Percentiles rank a stretch among this genome's conserved stretches.
Evolutionary conservation across 2,113 vertebrate genomes (phyloP).

Genomic region (Poeciliopsis retropinna): DNA sequence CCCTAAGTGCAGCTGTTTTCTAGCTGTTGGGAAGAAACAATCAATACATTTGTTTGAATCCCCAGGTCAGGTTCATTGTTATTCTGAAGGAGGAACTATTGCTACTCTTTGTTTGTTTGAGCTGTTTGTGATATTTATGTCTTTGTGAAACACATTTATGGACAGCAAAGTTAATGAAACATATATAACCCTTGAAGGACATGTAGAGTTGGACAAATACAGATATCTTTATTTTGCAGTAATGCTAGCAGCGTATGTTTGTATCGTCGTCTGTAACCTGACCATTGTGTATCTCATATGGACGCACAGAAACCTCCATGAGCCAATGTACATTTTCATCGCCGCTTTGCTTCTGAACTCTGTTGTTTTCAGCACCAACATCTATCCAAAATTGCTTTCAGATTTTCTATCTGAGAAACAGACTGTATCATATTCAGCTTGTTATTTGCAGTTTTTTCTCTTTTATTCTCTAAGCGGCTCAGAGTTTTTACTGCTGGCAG

Average conservation of each 20-base stretch:
- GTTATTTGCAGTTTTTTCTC: no score
- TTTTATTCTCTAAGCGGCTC: background rate
- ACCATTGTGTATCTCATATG: constrained; percentile 29
- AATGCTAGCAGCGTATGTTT: constrained; percentile 30
- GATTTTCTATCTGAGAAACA: no score
- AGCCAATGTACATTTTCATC: constrained; percentile 23
- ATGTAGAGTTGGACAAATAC: constrained; percentile 32
- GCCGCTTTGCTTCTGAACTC: constrained; percentile 1
- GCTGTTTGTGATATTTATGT: no score
- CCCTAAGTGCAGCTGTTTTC: no score
- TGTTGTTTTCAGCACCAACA: no score
- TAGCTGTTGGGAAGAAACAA: no score
- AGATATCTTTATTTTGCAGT: constrained; percentile 48
- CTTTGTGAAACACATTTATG: constrained; percentile 4
- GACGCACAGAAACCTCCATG: constrained; percentile 40
- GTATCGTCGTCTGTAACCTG: constrained; percentile 39
- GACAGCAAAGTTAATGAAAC: constrained; percentile 21
- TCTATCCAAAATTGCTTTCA: no score
- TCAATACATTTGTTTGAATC: no score
- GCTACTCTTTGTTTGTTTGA: no score
- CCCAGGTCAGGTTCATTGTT: no score
- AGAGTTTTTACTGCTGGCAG: constrained; percentile 2
- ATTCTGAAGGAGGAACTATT: no score
- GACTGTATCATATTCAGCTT: no score
- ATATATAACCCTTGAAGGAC: constrained; percentile 31